Conservation (phyloP, 2,113 vertebrate genomes). For the Scolopax mira region DNA sequence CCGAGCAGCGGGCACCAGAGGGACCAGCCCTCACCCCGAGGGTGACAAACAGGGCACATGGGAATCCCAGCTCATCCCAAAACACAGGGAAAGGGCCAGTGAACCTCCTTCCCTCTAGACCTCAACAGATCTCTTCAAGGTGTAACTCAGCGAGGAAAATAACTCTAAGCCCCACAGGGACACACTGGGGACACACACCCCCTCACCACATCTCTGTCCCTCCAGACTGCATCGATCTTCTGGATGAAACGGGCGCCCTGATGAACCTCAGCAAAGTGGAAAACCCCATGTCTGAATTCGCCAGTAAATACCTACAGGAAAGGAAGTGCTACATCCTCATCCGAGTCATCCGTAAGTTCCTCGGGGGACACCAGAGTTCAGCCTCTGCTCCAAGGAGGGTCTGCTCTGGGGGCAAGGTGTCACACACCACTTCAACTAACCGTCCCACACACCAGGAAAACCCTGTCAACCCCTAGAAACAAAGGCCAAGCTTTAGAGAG, state of each 20-base stretch:
- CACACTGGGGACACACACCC: no score
- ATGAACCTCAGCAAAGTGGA: conserved; percentile 38
- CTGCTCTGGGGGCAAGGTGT: not conserved
- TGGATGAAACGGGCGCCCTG: conserved; percentile 15
- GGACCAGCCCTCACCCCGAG: accelerated
- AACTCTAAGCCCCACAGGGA: not conserved
- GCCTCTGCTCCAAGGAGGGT: not conserved
- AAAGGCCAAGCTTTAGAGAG: not conserved
- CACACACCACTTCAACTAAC: not conserved
- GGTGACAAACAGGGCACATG: not conserved
- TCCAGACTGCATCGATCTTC: conserved; percentile 27
- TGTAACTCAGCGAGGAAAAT: not conserved
- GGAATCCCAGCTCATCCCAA: not conserved
- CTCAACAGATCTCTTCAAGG: not conserved
- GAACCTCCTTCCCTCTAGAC: not conserved
- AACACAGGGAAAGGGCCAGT: not conserved
- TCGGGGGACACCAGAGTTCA: not conserved
- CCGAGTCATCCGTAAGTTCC: conserved; percentile 36
- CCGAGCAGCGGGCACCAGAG: accelerated
- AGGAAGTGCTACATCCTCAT: conserved; percentile 42
- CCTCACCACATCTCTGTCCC: not conserved
- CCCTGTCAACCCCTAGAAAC: not conserved
- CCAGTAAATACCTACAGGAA: conserved; percentile 14
- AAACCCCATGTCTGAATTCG: not conserved
- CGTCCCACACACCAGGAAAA: not conserved